Base-by-base conservation (phyloP, 1,140 invertebrate species). In the Artemia franciscana region DNA sequence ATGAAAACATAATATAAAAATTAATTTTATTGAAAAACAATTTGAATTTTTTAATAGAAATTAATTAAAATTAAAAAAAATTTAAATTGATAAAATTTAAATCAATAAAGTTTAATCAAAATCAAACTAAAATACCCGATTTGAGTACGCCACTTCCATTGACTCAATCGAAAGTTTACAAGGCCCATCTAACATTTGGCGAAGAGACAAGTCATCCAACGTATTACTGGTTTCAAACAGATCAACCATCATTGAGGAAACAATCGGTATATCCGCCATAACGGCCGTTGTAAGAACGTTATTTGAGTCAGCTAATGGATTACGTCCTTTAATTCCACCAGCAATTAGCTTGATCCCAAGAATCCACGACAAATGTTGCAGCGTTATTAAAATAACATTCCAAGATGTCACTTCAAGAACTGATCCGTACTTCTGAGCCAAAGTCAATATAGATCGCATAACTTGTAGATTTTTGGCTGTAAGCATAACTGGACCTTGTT, bases 391-490 rank as follows among this genome's bases (percentile, higher is more conserved):
- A 3, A 97, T 88, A 28, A 96, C 82, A 70, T 96, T 85, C 93
- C 94, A 98, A 0, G 91, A 88, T 63, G 88, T 84, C n/a, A n/a
- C n/a, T 56, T 88, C 88, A 18, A 98, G 76, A 65, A 93, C 86
- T 66, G 84, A 84, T 1, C 93, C 94, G 75, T 96, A 90, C 67
- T 87, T 84, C 70, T 92, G 88, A 2, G 92, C 91, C 27, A 95
- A 75, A 64, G 82, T 80, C 15, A 98, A 75, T 26, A 98, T 75
- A 4, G 92, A 84, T 66, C 91, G 79, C 84, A 97, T 94, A 51
- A 91, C 94, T 68, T 96, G 89, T 23, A 98, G 78, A 79, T 98
- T 98, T 70, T 97, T 94, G 0, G 91, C 87, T 4, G 93, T 98
- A 68, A 98, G 78, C 89, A 97, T 93, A 27, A 98, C 93, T n/a